These are phyloP conservation scores for Balearica regulorum DNA, from an alignment of 2,797 vertebrate genomes.

Conservation along the genomic window DNA sequence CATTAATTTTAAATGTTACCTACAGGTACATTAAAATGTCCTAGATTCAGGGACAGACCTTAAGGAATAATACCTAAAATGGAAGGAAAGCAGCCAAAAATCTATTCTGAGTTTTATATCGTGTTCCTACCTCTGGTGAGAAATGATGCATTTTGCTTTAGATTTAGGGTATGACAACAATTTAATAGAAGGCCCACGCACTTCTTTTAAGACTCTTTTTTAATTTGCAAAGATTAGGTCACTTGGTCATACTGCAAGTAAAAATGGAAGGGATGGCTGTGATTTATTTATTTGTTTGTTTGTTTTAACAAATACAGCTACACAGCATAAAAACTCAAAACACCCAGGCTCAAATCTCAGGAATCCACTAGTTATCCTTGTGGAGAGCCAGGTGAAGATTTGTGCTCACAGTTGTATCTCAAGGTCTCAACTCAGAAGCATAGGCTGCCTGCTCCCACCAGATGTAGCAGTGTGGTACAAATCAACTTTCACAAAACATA, in stretches of 20 bases:
- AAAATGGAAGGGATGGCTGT: background rate
- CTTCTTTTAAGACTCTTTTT: background rate
- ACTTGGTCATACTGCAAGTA: background rate
- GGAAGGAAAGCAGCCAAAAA: constrained; percentile 25
- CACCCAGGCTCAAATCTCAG: background rate
- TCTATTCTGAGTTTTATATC: background rate
- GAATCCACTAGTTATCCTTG: background rate
- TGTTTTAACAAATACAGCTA: background rate
- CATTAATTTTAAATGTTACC: constrained; percentile 29
- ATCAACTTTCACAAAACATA: background rate
- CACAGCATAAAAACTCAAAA: background rate
- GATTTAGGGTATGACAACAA: background rate
- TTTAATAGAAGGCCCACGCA: background rate
- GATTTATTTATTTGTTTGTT: background rate
- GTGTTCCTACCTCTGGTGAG: background rate
- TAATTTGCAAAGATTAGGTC: background rate
- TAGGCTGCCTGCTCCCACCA: background rate
- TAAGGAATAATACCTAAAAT: constrained; percentile 36
- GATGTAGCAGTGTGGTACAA: background rate
- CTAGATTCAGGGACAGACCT: constrained; percentile 25
- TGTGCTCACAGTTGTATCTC: background rate
- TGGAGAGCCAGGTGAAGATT: background rate
- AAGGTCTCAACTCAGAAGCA: background rate
- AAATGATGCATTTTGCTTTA: background rate
- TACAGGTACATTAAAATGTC: constrained; percentile 33